These are phyloP conservation scores for Lethrus apterus DNA, from an alignment of 1,140 invertebrate species.

Conservation along the genomic window DNA sequence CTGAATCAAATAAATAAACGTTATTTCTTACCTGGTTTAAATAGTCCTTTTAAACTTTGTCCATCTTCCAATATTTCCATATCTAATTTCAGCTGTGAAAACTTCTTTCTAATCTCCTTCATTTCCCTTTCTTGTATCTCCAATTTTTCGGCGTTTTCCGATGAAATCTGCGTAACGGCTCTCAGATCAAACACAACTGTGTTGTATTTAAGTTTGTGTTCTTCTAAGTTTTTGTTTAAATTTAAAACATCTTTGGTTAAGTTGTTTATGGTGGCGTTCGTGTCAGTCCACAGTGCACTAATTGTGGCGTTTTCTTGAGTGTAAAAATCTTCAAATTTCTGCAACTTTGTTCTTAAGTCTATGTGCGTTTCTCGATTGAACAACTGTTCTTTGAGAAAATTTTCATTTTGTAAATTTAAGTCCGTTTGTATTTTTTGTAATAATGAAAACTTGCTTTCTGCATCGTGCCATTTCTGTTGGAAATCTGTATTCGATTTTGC, in stretches of 20 bases:
- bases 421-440: slow-evolving; percentile 29
- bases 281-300: slow-evolving; percentile 38
- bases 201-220: slow-evolving; percentile 28
- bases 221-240: slow-evolving; percentile 34
- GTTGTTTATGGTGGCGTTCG: slow-evolving; percentile 34
- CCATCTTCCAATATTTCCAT: slow-evolving; percentile 27
- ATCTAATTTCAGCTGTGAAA: slow-evolving; percentile 32
- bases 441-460: background rate
- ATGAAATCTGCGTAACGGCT: slow-evolving; percentile 30
- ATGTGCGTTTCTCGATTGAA: slow-evolving; percentile 47
- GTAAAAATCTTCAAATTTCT: slow-evolving; percentile 52
- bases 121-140: slow-evolving; percentile 30
- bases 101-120: slow-evolving; percentile 21
- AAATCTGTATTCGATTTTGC: too few species aligned
- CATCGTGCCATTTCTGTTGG: too few species aligned
- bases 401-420: slow-evolving; percentile 47
- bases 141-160: slow-evolving; percentile 30
- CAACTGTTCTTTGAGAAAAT: slow-evolving; percentile 50
- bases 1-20: background rate
- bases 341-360: slow-evolving; percentile 53
- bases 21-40: slow-evolving; percentile 10
- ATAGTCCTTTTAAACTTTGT: background rate
- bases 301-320: slow-evolving; percentile 36
- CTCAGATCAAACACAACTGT: slow-evolving; percentile 31
- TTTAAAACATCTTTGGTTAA: slow-evolving; percentile 39